Evolutionary conservation across 2,113 vertebrate species (phyloP).

Genomic region (Heterotilapia buettikoferi): DNA sequence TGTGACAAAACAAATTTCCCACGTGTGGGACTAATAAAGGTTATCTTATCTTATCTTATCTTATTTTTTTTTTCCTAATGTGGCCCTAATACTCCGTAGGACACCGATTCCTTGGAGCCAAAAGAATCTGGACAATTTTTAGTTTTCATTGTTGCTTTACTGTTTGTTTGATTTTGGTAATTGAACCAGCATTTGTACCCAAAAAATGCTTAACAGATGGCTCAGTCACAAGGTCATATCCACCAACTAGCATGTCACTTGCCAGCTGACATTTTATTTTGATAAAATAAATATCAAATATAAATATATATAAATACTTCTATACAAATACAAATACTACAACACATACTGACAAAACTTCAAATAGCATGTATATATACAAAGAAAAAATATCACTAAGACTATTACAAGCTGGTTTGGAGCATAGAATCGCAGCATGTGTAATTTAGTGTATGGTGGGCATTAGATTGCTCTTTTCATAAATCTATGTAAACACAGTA

Average conservation of each 20-base stretch:
- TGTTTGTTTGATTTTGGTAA: neutral
- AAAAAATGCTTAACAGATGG: neutral
- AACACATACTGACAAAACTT: neutral
- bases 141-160: neutral
- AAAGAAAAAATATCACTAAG: neutral
- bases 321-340: neutral
- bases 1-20: too few species aligned
- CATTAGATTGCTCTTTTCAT: slow-evolving; percentile 2
- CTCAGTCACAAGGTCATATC: neutral
- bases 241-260: neutral
- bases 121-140: neutral
- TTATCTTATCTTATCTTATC: too few species aligned
- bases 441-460: slow-evolving; percentile 10
- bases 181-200: neutral
- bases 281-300: neutral
- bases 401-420: neutral
- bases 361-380: neutral
- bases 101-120: neutral
- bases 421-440: neutral
- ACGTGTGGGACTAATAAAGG: too few species aligned
- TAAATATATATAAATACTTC: too few species aligned
- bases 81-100: neutral
- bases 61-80: neutral
- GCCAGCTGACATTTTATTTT: neutral
- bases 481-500: slow-evolving; percentile 37